Conservation (phyloP, 1,140 invertebrate genomes). For the Mycetomoellerius zeteki region DNA sequence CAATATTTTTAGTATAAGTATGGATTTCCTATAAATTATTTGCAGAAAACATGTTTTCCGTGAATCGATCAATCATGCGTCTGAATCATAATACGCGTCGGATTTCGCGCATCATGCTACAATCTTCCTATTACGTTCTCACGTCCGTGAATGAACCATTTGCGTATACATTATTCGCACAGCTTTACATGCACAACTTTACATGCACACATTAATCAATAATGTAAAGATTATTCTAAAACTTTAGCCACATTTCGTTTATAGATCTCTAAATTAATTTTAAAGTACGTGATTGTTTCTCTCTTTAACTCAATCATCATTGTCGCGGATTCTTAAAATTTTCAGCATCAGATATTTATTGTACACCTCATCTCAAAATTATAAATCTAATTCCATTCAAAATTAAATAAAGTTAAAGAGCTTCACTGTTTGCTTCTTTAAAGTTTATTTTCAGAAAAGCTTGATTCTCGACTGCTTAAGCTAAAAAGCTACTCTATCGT, state of each 20-base stretch:
- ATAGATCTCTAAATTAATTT: not conserved
- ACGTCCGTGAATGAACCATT: conserved; percentile 18
- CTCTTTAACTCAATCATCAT: not conserved
- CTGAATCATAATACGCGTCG: conserved; percentile 29
- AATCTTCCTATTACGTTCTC: conserved; percentile 25
- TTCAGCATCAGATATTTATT: not conserved
- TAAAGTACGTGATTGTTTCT: not conserved
- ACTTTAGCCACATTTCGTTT: not conserved
- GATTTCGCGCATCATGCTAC: conserved; percentile 1
- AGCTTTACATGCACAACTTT: conserved; percentile 4
- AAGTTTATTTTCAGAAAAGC: conserved; percentile 3
- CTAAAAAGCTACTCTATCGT: conserved; percentile 10
- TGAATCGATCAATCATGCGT: conserved; percentile 19
- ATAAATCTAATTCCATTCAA: not conserved
- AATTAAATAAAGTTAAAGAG: not conserved
- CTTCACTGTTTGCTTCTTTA: not conserved
- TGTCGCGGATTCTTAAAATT: not conserved
- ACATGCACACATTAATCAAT: not conserved
- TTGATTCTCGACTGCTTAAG: conserved; percentile 15
- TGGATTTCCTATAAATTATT: conserved; percentile 3
- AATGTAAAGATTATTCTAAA: not conserved
- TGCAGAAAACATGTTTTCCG: conserved; percentile 5
- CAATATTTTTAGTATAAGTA: not conserved
- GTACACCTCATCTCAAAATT: not conserved
- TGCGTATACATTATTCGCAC: conserved; percentile 8